These are phyloP conservation scores for Platalea minor DNA, from an alignment of 2,797 vertebrate species.

Conservation along the genomic window DNA sequence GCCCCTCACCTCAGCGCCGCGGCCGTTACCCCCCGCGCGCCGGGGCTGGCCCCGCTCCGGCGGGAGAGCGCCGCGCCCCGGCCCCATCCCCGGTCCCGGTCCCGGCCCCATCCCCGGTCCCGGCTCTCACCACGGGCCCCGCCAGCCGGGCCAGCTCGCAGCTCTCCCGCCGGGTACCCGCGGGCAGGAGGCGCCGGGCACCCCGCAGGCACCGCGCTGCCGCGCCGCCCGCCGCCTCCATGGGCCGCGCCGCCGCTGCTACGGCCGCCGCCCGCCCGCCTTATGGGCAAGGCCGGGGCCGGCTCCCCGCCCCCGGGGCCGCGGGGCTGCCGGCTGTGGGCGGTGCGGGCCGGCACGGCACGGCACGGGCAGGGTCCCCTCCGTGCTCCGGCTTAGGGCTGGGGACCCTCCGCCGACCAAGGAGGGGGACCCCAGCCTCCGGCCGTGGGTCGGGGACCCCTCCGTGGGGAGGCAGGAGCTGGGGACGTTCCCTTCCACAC, in stretches of 20 bases:
- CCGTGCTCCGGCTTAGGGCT: neutral
- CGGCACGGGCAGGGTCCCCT: neutral
- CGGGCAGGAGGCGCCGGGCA: conserved; percentile 13
- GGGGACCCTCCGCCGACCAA: too few species aligned
- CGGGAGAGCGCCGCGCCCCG: neutral
- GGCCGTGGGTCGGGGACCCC: neutral
- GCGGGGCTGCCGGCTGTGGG: neutral
- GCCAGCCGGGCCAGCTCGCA: conserved; percentile 39
- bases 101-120: neutral
- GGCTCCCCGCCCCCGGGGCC: neutral
- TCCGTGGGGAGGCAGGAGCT: neutral
- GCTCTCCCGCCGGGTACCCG: neutral
- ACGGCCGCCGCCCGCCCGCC: neutral
- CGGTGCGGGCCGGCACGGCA: neutral
- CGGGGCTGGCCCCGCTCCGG: too few species aligned
- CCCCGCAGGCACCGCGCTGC: neutral
- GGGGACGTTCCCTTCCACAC: neutral
- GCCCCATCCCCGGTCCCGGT: neutral
- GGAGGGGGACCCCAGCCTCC: rapidly evolving
- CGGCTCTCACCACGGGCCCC: conserved; percentile 63
- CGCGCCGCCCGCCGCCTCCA: neutral
- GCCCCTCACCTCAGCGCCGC: neutral
- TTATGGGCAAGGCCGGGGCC: neutral
- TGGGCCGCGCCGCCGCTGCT: neutral
- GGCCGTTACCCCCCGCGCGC: neutral